Conservation (phyloP, 2,888 invertebrate genomes). For the Silvanus unidentatus region DNA sequence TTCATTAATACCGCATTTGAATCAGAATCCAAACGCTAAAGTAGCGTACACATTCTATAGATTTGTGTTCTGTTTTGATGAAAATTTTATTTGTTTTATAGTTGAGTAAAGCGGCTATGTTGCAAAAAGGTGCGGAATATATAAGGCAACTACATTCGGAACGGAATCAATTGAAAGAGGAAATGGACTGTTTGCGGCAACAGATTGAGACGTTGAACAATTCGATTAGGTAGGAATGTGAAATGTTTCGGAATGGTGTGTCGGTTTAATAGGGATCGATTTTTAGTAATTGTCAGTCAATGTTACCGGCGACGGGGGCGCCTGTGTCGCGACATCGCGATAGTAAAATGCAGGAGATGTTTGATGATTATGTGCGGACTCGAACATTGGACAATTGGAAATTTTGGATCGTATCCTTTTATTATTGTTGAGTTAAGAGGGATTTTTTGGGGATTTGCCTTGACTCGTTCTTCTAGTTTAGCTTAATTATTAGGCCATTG, state of each 20-base stretch:
- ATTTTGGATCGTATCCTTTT: constrained; percentile 95
- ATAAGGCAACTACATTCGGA: constrained; percentile 84
- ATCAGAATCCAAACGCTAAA: constrained; percentile 85
- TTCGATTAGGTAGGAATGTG: constrained; percentile 74
- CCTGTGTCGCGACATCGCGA: constrained; percentile 86
- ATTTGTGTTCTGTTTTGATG: background rate
- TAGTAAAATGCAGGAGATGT: constrained; percentile 89
- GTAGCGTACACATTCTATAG: constrained; percentile 42
- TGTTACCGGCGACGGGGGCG: constrained; percentile 92
- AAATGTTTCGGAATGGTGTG: too few species aligned
- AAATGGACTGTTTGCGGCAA: constrained; percentile 79
- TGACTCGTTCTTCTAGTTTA: constrained; percentile 62
- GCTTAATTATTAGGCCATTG: constrained; percentile 82
- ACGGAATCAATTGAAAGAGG: constrained; percentile 78
- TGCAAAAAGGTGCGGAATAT: constrained; percentile 94
- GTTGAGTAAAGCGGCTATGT: constrained; percentile 93
- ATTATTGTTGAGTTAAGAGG: background rate
- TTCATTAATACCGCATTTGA: constrained; percentile 84
- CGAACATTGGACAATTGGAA: constrained; percentile 92
- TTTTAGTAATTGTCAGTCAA: constrained; percentile 83
- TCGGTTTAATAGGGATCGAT: too few species aligned
- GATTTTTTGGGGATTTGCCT: background rate
- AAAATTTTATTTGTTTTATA: constrained; percentile 36
- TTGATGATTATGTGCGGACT: constrained; percentile 81
- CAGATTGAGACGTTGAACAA: constrained; percentile 88